These are phyloP conservation scores for Palythoa caribaeorum DNA, from an alignment of 92 coral and sea anemone genomes.

Conservation along the genomic window DNA sequence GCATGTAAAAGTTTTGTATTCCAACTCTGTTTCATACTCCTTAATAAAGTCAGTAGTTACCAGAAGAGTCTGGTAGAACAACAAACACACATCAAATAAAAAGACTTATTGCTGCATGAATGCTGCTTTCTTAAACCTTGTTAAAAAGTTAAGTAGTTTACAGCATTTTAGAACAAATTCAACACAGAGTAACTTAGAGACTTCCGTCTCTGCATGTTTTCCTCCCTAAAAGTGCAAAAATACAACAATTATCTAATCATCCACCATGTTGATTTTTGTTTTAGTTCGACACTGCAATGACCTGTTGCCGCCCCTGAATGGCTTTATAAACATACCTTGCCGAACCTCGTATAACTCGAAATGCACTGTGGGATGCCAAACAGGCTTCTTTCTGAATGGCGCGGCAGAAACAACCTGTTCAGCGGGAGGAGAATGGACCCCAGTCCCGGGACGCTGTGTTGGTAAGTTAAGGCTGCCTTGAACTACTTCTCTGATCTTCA, in stretches of 20 bases:
- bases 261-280: background rate
- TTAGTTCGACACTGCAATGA: slow-evolving; percentile 64
- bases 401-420: slow-evolving; percentile 59
- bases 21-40: too few relatives aligned
- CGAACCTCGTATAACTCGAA: slow-evolving; percentile 65
- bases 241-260: background rate
- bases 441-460: slow-evolving; percentile 56
- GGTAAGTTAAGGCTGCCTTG: slow-evolving; percentile 44
- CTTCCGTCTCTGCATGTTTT: background rate
- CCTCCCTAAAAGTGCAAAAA: background rate
- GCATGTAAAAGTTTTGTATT: too few relatives aligned
- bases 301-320: slow-evolving; percentile 70
- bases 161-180: too few relatives aligned
- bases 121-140: too few relatives aligned
- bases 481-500: background rate
- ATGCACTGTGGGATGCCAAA: slow-evolving; percentile 69
- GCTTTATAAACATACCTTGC: slow-evolving; percentile 77
- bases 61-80: too few relatives aligned
- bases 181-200: background rate
- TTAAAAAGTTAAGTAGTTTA: too few relatives aligned
- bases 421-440: slow-evolving; percentile 64
- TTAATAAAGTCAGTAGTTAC: too few relatives aligned
- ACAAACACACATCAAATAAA: too few relatives aligned
- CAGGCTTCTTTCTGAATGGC: slow-evolving; percentile 69
- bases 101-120: too few relatives aligned